These are phyloP conservation scores for Sebastes itinus DNA, from an alignment of 2,797 vertebrate species.

Conservation along the genomic window DNA sequence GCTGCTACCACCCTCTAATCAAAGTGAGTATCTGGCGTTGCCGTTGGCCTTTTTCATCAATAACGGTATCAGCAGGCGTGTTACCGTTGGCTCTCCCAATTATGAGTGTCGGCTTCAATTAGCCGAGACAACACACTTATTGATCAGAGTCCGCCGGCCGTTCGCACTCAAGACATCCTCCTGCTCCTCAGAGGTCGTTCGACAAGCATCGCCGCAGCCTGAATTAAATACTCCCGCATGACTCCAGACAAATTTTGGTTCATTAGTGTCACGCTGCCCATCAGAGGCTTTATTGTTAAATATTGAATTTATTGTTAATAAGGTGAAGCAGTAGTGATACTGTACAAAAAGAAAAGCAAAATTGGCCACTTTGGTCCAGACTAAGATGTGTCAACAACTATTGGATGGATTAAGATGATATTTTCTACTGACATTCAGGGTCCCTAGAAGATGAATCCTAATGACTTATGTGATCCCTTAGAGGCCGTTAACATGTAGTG, in stretches of 20 bases:
- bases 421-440: no score
- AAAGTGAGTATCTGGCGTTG: constrained; percentile 28
- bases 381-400: no score
- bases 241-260: not conserved
- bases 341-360: not conserved
- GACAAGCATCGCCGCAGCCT: not conserved
- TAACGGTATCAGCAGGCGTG: constrained; percentile 43
- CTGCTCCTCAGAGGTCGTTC: constrained; percentile 53
- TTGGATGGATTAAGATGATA: no score
- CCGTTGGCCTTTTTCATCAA: constrained; percentile 46
- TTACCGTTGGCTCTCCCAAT: constrained; percentile 50
- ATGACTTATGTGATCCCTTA: not conserved
- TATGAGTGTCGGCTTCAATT: constrained; percentile 75
- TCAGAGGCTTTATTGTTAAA: not conserved
- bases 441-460: not conserved
- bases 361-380: not conserved
- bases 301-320: not conserved
- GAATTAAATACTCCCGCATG: constrained; percentile 5
- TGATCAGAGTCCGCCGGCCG: constrained; percentile 56
- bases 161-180: constrained; percentile 25
- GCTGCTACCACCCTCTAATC: not conserved
- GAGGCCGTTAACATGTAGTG: no score
- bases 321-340: not conserved
- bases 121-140: constrained; percentile 70
- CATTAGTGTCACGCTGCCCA: not conserved